Percentiles rank a stretch among this genome's conserved stretches.
Evolutionary conservation across 2,113 vertebrate species (phyloP).

Genomic region (Psophia crepitans): DNA sequence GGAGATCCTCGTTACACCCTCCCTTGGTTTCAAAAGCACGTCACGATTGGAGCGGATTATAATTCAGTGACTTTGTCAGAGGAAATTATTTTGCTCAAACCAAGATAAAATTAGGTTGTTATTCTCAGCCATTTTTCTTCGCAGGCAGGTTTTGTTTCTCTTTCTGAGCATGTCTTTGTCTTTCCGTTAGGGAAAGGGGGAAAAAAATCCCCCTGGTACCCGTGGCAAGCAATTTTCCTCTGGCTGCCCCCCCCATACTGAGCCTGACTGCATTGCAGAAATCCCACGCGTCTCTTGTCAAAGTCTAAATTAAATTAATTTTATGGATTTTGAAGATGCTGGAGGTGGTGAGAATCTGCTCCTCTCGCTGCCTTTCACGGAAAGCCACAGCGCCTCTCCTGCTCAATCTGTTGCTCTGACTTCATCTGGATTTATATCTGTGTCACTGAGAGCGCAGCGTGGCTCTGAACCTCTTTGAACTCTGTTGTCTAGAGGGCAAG

Average conservation of each 20-base stretch:
- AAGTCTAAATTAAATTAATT: neutral
- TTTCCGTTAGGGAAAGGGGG: neutral
- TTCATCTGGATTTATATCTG: neutral
- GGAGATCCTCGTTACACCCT: neutral
- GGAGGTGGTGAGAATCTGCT: neutral
- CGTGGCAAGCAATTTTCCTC: neutral
- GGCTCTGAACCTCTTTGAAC: neutral
- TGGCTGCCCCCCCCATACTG: fast-evolving
- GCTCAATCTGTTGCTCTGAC: neutral
- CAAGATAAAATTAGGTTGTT: neutral
- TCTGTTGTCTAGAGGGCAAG: neutral
- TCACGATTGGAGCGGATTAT: neutral
- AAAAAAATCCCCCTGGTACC: neutral
- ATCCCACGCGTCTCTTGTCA: neutral
- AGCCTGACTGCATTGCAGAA: neutral
- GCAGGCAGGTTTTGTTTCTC: neutral
- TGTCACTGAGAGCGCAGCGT: neutral
- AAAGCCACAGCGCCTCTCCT: neutral
- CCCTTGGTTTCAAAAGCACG: neutral
- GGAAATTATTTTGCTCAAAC: neutral
- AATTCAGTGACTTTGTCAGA: neutral
- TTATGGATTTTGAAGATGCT: neutral
- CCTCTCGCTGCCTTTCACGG: neutral
- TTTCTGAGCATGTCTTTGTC: neutral
- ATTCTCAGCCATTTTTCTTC: neutral